These are phyloP conservation scores for Syngnathus scovelli DNA, from an alignment of 2,113 vertebrate genomes.

Conservation along the genomic window DNA sequence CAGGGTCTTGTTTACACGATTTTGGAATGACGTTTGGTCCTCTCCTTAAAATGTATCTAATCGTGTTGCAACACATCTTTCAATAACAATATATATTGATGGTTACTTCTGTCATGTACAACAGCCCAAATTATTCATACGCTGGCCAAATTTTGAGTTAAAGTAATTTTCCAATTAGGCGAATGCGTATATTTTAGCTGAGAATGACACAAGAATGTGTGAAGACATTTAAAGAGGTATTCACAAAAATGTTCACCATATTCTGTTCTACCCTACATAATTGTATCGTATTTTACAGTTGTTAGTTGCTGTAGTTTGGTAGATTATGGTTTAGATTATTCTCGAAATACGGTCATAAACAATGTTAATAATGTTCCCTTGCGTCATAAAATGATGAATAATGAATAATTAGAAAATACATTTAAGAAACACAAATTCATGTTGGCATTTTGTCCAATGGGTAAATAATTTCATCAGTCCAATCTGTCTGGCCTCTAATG, in stretches of 20 bases:
- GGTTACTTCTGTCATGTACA: too few relatives aligned
- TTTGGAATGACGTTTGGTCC: too few relatives aligned
- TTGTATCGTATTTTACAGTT: not conserved
- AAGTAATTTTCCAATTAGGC: not conserved
- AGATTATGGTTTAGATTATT: not conserved
- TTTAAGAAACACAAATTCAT: not conserved
- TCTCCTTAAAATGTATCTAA: too few relatives aligned
- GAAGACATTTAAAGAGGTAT: not conserved
- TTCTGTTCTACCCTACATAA: not conserved
- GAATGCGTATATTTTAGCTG: not conserved
- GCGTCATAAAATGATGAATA: too few relatives aligned
- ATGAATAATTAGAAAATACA: not conserved
- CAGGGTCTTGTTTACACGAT: too few relatives aligned
- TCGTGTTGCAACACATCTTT: too few relatives aligned
- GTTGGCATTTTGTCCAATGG: not conserved
- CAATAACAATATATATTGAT: too few relatives aligned
- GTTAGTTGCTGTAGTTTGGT: not conserved
- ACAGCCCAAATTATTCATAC: too few relatives aligned
- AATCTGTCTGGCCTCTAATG: not conserved
- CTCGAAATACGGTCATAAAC: not conserved
- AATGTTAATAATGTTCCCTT: too few relatives aligned
- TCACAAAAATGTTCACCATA: not conserved
- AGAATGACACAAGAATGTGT: not conserved
- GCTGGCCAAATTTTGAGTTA: too few relatives aligned
- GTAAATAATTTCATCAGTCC: not conserved